Evolutionary conservation across 2,113 vertebrate genomes (phyloP).

Genomic region (Lipotes vexillifer): DNA sequence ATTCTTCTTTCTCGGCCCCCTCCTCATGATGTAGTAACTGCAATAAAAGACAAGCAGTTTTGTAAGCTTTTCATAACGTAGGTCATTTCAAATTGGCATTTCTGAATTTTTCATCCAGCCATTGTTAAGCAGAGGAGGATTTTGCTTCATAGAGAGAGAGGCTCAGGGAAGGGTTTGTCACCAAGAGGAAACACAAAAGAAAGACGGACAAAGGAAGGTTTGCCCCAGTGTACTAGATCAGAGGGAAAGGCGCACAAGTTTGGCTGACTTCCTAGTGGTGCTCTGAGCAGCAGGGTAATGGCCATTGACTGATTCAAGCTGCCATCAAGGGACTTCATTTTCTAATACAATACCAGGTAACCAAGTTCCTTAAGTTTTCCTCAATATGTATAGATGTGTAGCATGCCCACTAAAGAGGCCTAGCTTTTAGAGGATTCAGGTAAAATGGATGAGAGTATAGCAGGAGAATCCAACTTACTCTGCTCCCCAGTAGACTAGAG

Average conservation of each 20-base stretch:
- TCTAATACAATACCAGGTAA: not conserved
- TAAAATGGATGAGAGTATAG: not conserved
- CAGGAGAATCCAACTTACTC: not conserved
- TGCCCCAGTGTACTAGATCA: not conserved
- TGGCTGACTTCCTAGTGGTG: not conserved
- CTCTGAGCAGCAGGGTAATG: not conserved
- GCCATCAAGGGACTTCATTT: not conserved
- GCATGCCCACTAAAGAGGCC: not conserved
- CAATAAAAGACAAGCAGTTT: constrained; percentile 41
- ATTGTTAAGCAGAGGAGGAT: not conserved
- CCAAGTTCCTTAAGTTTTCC: not conserved
- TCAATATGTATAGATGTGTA: not conserved
- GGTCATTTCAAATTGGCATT: not conserved
- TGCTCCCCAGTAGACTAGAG: not conserved
- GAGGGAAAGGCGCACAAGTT: not conserved
- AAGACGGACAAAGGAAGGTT: not conserved
- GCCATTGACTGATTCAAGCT: not conserved
- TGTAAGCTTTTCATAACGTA: constrained; percentile 11
- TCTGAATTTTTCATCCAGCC: constrained; percentile 7
- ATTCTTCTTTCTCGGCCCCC: constrained; percentile 32
- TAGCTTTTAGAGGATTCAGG: not conserved
- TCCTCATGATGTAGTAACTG: constrained; percentile 43
- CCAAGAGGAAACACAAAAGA: not conserved
- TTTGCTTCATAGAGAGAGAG: not conserved
- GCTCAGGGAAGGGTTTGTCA: not conserved